These are phyloP conservation scores for Ruditapes philippinarum DNA, from an alignment of 1,140 invertebrate species.

Conservation along the genomic window DNA sequence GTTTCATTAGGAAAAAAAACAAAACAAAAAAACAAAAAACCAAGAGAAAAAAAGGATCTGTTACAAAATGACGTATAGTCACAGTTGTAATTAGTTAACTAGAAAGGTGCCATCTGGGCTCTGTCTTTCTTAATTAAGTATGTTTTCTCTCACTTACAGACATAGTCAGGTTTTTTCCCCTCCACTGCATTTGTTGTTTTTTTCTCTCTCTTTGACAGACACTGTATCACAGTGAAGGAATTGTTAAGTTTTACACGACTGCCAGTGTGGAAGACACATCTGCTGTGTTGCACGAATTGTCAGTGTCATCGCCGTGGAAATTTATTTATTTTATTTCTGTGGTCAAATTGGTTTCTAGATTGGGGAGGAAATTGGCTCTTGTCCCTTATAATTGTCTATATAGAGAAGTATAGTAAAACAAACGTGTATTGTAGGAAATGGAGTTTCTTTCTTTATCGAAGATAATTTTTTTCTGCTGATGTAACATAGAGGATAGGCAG, in stretches of 20 bases:
- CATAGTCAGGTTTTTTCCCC: neutral
- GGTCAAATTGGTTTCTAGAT: conserved; percentile 41
- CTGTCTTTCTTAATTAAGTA: neutral
- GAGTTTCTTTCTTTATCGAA: neutral
- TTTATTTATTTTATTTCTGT: conserved; percentile 40
- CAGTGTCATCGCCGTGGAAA: conserved; percentile 1
- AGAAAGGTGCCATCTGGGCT: neutral
- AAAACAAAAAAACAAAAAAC: too few species aligned
- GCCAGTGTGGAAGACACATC: conserved; percentile 14
- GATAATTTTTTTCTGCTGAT: neutral
- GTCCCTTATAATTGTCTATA: conserved; percentile 3
- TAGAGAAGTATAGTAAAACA: conserved; percentile 1
- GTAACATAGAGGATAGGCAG: neutral
- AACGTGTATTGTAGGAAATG: conserved; percentile 12
- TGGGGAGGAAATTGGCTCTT: conserved; percentile 38
- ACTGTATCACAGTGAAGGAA: neutral
- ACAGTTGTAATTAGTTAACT: too few species aligned
- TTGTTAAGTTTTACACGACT: neutral
- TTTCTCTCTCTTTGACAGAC: too few species aligned
- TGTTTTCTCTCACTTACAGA: neutral
- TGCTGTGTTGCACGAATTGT: conserved; percentile 9
- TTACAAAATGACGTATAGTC: too few species aligned
- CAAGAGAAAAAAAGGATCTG: too few species aligned
- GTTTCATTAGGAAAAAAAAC: too few species aligned
- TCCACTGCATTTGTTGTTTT: neutral